Evolutionary conservation across 2,113 vertebrate species (phyloP).

Genomic region (Chrysemys picta): DNA sequence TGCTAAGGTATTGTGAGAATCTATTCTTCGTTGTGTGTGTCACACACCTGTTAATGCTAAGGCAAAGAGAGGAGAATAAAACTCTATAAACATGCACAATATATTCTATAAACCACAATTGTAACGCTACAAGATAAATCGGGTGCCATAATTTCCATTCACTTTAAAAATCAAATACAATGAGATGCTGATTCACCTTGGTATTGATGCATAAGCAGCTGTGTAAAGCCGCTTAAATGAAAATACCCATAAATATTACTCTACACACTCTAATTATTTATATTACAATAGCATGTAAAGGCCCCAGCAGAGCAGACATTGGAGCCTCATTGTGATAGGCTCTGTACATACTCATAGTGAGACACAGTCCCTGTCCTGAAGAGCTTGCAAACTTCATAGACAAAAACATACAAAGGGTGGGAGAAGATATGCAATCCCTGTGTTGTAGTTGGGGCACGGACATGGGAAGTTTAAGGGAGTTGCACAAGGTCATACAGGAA

Average conservation of each 20-base stretch:
- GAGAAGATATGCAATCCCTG: background rate
- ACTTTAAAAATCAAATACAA: background rate
- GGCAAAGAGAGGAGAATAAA: background rate
- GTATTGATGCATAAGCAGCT: background rate
- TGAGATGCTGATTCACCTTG: background rate
- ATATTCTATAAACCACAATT: fast-evolving
- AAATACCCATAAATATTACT: background rate
- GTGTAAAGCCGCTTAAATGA: background rate
- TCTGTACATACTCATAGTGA: background rate
- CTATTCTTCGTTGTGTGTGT: background rate
- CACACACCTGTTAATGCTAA: background rate
- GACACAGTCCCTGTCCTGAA: background rate
- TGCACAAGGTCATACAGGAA: background rate
- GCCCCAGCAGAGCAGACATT: background rate
- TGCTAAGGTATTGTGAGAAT: fast-evolving
- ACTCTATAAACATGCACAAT: background rate
- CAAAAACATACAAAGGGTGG: background rate
- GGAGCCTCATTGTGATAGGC: background rate
- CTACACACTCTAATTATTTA: background rate
- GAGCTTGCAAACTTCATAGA: background rate
- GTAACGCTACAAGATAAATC: background rate
- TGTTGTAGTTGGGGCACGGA: background rate
- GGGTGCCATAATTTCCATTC: background rate
- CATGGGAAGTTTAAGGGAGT: background rate
- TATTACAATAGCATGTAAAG: fast-evolving